phyloP scores from a whole-genome alignment of 2,888 invertebrate species.

The Phortica okadai region DNA sequence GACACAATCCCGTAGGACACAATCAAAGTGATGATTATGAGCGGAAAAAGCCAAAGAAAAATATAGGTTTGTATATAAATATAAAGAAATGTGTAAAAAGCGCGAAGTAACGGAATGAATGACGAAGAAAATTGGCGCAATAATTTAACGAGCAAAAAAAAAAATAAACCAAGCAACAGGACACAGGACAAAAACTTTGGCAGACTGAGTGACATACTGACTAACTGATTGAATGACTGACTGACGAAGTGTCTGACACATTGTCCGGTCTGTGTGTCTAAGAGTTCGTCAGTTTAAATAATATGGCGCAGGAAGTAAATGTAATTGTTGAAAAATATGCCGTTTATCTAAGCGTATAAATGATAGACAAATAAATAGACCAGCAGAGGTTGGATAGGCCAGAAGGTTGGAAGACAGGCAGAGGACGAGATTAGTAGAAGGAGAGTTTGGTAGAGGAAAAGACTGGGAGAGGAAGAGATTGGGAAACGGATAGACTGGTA shows the following conservation, averaged over 20 bases:
- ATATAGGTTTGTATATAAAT: background rate
- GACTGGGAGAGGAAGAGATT: background rate
- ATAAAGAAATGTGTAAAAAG: background rate
- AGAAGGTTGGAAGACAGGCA: background rate
- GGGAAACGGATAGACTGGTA: no score
- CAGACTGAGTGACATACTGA: no score
- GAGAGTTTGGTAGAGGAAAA: background rate
- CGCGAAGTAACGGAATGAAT: constrained; percentile 31
- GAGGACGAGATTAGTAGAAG: background rate
- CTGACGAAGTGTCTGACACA: no score
- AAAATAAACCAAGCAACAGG: background rate
- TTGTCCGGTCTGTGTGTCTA: no score
- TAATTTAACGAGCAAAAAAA: constrained; percentile 46
- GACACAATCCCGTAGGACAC: constrained; percentile 34
- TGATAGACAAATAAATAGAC: constrained; percentile 8
- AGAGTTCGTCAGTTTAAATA: background rate
- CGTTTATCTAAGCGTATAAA: constrained; percentile 39
- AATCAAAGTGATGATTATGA: constrained; percentile 60
- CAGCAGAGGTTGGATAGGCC: no score
- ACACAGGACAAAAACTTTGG: background rate
- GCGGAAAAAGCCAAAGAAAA: background rate
- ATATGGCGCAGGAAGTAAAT: constrained; percentile 10
- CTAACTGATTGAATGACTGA: no score
- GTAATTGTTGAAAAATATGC: constrained; percentile 36
- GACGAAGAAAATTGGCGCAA: constrained; percentile 40